Evolutionary conservation across 92 coral and sea anemone genomes (phyloP).

Genomic region (Pocillopora grandis): DNA sequence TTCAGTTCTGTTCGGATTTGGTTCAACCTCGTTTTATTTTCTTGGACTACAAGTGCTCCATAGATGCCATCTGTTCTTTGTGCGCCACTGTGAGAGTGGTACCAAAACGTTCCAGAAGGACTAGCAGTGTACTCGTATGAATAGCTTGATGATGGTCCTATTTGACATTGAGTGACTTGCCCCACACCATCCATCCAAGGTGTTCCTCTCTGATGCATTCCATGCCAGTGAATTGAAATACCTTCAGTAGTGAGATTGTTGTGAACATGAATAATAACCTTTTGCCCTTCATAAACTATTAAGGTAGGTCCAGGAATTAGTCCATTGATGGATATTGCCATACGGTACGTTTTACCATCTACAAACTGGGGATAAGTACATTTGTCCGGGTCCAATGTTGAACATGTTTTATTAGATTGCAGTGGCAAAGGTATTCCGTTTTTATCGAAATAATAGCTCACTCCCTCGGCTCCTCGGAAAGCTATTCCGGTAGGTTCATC

Average conservation of each 20-base stretch:
- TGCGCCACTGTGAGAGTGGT: conserved; percentile 80
- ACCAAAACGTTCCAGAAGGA: conserved; percentile 84
- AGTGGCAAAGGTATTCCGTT: conserved; percentile 10
- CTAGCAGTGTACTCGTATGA: conserved; percentile 66
- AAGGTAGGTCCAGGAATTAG: conserved; percentile 82
- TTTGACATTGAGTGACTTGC: conserved; percentile 73
- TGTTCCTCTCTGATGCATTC: conserved; percentile 63
- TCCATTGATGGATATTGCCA: conserved; percentile 68
- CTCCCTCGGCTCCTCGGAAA: conserved; percentile 19
- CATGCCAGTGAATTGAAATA: conserved; percentile 74
- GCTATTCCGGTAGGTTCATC: neutral
- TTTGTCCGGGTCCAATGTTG: conserved; percentile 5
- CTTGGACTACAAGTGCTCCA: conserved; percentile 70
- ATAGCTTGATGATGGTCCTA: conserved; percentile 45
- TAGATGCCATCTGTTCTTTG: conserved; percentile 80
- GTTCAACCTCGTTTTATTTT: conserved; percentile 3
- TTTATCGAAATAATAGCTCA: conserved; percentile 16
- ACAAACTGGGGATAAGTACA: conserved; percentile 50
- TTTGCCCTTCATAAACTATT: conserved; percentile 65
- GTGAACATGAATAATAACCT: conserved; percentile 43
- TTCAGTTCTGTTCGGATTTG: neutral
- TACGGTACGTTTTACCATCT: conserved; percentile 54
- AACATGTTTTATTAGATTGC: neutral
- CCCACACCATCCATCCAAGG: conserved; percentile 88
- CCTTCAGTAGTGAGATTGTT: conserved; percentile 53